These are phyloP conservation scores for Thalassoma bifasciatum DNA, from an alignment of 2,113 vertebrate species.

Conservation along the genomic window DNA sequence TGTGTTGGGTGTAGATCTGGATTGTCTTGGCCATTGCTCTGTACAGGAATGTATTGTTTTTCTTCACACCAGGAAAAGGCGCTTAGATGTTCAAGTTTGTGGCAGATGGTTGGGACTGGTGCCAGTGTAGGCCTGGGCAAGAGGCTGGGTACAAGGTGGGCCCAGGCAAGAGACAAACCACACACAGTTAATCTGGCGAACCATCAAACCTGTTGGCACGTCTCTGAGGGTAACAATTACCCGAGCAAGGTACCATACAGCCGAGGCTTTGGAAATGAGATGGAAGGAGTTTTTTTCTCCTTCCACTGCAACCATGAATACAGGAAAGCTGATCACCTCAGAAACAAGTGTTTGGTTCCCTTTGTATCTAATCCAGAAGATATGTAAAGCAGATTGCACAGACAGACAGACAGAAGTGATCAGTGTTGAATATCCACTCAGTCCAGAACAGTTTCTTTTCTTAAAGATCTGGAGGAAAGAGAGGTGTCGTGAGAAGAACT, in stretches of 20 bases:
- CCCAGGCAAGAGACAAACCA: constrained; percentile 70
- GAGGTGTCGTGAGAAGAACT: constrained; percentile 38
- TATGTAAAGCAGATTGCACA: constrained; percentile 45
- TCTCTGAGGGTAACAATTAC: constrained; percentile 74
- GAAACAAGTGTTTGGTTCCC: constrained; percentile 24
- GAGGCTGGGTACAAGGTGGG: constrained; percentile 67
- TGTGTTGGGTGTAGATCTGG: background rate
- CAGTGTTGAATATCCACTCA: constrained; percentile 25
- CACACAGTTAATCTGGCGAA: constrained; percentile 74
- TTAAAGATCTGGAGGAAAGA: constrained; percentile 32
- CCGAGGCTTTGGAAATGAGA: constrained; percentile 66
- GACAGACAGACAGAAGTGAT: constrained; percentile 12
- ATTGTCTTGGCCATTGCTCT: background rate
- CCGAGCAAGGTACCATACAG: constrained; percentile 58
- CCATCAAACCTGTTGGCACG: constrained; percentile 67
- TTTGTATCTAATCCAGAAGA: constrained; percentile 53
- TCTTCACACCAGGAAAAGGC: background rate
- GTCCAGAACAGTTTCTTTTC: constrained; percentile 27
- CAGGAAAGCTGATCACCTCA: constrained; percentile 65
- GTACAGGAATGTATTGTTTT: constrained; percentile 26
- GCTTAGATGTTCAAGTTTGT: constrained; percentile 49
- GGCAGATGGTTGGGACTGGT: constrained; percentile 73
- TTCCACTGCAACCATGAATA: constrained; percentile 44
- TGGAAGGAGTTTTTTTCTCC: constrained; percentile 61
- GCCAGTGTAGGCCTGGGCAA: constrained; percentile 65